Percentiles rank a stretch among this genome's conserved stretches.
Conservation (phyloP, 2,797 vertebrate genomes). For the Telmatherina bonti region DNA sequence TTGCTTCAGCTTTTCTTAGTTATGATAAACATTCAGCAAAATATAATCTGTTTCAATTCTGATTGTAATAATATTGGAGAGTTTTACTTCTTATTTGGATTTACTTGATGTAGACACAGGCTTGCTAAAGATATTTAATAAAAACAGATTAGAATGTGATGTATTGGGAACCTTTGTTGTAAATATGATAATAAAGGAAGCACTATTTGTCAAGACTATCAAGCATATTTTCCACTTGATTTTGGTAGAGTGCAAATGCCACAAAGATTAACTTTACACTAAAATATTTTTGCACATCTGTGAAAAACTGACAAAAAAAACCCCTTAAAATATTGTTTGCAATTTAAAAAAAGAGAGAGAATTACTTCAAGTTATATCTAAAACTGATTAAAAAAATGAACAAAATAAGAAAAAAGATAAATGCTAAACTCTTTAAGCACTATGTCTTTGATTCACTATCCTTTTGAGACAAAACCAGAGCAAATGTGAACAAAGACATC, state of each 20-base stretch:
- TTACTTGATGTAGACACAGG: slow-evolving; percentile 15
- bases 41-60: slow-evolving; percentile 7
- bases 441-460: too few relatives aligned
- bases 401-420: neutral
- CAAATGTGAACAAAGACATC: too few relatives aligned
- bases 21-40: neutral
- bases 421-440: neutral
- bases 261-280: too few relatives aligned
- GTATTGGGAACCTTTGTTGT: slow-evolving; percentile 4
- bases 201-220: neutral
- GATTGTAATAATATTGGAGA: slow-evolving; percentile 5
- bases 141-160: slow-evolving; percentile 17
- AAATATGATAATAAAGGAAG: neutral
- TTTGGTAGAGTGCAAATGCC: neutral
- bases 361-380: neutral
- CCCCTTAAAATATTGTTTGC: neutral
- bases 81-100: slow-evolving; percentile 3
- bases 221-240: neutral
- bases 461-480: too few relatives aligned
- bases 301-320: too few relatives aligned
- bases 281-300: too few relatives aligned
- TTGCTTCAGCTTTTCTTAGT: slow-evolving; percentile 5
- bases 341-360: neutral
- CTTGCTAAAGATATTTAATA: slow-evolving; percentile 15
- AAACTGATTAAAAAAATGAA: neutral